A percentile compares a stretch with the other conserved stretches of the same genome.
Conservation (phyloP, 2,888 invertebrate genomes). For the Apomyelois bistriatella region DNA sequence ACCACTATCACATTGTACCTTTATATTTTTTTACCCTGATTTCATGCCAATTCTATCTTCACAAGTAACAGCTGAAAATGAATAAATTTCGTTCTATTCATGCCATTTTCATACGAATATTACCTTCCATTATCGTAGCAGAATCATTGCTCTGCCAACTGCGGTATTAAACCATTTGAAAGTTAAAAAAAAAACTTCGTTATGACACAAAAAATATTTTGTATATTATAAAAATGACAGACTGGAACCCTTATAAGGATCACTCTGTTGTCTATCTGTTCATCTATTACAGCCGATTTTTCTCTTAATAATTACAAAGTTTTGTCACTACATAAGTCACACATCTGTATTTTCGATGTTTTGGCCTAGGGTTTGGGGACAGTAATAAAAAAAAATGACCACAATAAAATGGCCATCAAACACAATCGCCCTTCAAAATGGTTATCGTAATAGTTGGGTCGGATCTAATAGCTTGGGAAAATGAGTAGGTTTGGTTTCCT, state of each 20-base stretch:
- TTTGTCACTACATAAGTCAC: neutral
- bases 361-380: neutral
- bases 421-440: conserved; percentile 18
- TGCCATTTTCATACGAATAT: conserved; percentile 3
- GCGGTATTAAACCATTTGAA: neutral
- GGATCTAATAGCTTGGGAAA: neutral
- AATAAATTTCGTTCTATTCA: conserved; percentile 7
- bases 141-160: neutral
- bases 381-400: conserved; percentile 2
- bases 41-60: neutral
- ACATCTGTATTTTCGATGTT: neutral
- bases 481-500: neutral
- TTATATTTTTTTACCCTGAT: neutral
- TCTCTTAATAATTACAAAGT: too few relatives aligned
- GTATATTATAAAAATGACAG: too few relatives aligned
- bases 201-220: too few relatives aligned
- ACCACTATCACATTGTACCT: too few relatives aligned
- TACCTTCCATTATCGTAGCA: conserved; percentile 2
- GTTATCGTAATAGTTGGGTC: conserved; percentile 12
- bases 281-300: too few relatives aligned
- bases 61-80: neutral
- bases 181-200: too few relatives aligned
- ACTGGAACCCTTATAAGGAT: too few relatives aligned
- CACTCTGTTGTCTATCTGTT: too few relatives aligned
- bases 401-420: conserved; percentile 21